Base-by-base conservation (phyloP, 1,140 invertebrate species). In the Musca vetustissima region DNA sequence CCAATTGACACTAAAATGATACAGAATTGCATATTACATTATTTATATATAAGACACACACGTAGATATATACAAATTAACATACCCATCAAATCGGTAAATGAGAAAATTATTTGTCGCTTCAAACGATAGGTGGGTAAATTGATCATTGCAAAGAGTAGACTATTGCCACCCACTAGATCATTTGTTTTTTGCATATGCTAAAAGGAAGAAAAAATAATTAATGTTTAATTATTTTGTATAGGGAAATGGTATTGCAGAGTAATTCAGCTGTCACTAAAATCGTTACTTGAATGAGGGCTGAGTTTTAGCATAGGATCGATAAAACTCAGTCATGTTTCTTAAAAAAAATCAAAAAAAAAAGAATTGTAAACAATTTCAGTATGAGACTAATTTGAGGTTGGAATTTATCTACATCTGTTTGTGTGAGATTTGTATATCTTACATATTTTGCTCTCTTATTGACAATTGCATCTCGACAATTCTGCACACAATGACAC, bases 1-100 rank as follows among this genome's bases (percentile, higher is more conserved):
- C 89, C 90, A n/a, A 91, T 87, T 9, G 89, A 86, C 71, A 89
- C 89, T 90, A 76, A 11, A 85, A 17, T 61, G 24, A 64, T 57
- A 64, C 1, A 49, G n/a, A n/a, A n/a, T n/a, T n/a, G n/a, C n/a
- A n/a, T n/a, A n/a, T n/a, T n/a, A n/a, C n/a, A 50, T 67, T 24
- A 61, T 55, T 32, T 7, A 19, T 48, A 25, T 11, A 47, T 22
- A 66, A 4, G n/a, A n/a, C n/a, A n/a, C n/a, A n/a, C n/a, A n/a
- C n/a, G n/a, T n/a, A n/a, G n/a, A n/a, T n/a, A n/a, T n/a, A n/a
- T n/a, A 1, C 9, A 57, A 43, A 8, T 32, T 57, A 13, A 19
- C 28, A 53, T 73, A 80, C 79, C 77, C 52, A 81, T 67, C 0
- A 81, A 70, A 75, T 81, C 79, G 1, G 77, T 77, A 57, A 81